Percentiles rank a stretch among this genome's conserved stretches.
These are phyloP conservation scores for Diceros bicornis DNA, from an alignment of 2,797 vertebrate species.

Conservation along the genomic window DNA sequence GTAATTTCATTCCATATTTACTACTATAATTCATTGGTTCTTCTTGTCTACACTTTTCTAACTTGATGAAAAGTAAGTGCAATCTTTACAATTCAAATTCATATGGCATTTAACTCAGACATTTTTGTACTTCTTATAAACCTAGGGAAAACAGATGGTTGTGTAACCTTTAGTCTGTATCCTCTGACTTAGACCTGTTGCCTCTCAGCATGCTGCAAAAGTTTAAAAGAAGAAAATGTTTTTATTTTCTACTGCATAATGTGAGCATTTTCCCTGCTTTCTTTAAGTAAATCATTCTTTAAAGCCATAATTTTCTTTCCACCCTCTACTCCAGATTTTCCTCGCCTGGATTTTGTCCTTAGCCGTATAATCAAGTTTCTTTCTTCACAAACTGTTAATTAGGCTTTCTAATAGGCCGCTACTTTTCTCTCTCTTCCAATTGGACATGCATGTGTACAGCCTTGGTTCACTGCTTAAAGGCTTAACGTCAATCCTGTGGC, in stretches of 20 bases:
- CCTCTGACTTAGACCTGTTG: neutral
- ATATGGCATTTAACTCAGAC: neutral
- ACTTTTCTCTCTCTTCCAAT: neutral
- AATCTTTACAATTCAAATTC: conserved; percentile 18
- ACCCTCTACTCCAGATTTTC: neutral
- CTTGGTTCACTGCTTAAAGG: neutral
- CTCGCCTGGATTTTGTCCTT: neutral
- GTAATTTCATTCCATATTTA: neutral
- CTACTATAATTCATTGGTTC: neutral
- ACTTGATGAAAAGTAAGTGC: neutral
- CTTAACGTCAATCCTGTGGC: neutral
- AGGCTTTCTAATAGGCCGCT: conserved; percentile 17
- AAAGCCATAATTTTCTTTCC: neutral
- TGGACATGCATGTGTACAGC: neutral
- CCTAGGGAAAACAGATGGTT: neutral
- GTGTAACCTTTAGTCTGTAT: neutral
- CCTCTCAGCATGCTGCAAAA: neutral
- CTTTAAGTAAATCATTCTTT: neutral
- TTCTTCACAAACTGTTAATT: neutral
- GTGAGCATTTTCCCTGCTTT: neutral
- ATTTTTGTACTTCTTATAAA: neutral
- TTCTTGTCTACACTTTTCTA: neutral
- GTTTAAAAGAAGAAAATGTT: neutral
- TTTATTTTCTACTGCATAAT: neutral
- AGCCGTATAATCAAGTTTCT: neutral